Conservation (phyloP, 2,888 invertebrate genomes). For the Nebria brevicollis region DNA sequence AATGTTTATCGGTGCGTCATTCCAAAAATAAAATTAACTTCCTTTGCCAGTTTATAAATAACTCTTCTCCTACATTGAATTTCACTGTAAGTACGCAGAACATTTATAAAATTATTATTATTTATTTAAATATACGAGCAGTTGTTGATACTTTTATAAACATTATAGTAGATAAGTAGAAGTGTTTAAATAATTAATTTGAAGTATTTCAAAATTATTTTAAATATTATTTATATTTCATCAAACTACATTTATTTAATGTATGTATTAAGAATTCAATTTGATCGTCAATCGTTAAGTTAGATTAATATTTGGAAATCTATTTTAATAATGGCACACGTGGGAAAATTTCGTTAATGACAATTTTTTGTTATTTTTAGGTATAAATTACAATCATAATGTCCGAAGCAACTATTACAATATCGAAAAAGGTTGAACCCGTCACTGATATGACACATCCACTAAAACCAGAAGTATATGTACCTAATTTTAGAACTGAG, state of each 20-base stretch:
- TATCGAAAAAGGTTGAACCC: not conserved
- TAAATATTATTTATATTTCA: not conserved
- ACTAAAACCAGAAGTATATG: not conserved
- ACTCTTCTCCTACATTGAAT: slow-evolving; percentile 26
- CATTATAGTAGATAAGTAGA: not conserved
- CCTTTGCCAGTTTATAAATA: slow-evolving; percentile 36
- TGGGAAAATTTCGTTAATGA: no score
- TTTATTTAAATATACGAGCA: not conserved
- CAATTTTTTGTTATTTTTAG: no score
- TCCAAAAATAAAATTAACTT: slow-evolving; percentile 37
- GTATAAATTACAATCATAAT: no score
- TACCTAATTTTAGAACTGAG: not conserved
- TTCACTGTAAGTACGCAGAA: slow-evolving; percentile 28
- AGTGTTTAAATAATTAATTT: no score
- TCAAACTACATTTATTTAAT: not conserved
- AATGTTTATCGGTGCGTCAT: slow-evolving; percentile 13
- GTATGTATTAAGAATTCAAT: no score
- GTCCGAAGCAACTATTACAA: no score
- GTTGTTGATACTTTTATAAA: not conserved
- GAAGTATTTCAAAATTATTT: not conserved
- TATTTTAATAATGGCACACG: no score
- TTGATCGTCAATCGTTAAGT: no score
- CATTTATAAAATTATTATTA: not conserved
- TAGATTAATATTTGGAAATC: no score
- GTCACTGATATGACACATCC: not conserved